Evolutionary conservation across 2,888 invertebrate species (phyloP), one percentile per base, ranked within the genome.

Genomic region (Sycophila texana): DNA sequence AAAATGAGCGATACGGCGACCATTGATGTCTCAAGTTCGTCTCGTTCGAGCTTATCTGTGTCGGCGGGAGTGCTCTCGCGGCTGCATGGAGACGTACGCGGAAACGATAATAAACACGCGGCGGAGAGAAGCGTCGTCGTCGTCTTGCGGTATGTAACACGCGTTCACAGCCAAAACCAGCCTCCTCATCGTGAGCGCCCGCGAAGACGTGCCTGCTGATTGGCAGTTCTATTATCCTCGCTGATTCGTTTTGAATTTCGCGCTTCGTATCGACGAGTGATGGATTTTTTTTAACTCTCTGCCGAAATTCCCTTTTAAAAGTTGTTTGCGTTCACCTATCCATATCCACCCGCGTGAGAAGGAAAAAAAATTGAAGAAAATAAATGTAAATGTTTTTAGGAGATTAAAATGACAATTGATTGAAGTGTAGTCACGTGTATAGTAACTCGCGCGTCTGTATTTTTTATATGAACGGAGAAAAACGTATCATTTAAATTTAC

Each of bases 211-310:
- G 63, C 4, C 47, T 10, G n/a, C 39, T 68, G 70, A 70, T 76
- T 70, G 70, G 63, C 75, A 61, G 55, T 76, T 13, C 47, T 13
- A 68, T 68, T 55, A 51, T 39, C 20, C 12, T 18, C 30, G 4
- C 39, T 0, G 39, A 39, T 39, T 7, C 39, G 5, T 4, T 39
- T 39, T 5, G 39, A 39, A 39, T 7, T 39, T 7, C 7, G 4
- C 39, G 39, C 39, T 4, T 39, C 7, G 7, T 7, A 39, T 7
- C 7, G 39, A 39, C 39, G 39, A 39, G 39, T 39, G 39, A 39
- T 39, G 39, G 39, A 39, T 39, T 39, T 39, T 39, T 39, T 39
- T 39, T 39, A 39, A 39, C 20, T 55, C 53, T 53, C 22, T 63
- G 51, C 47, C 65, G 16, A 47, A 18, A n/a, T 71, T 58, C n/a